A percentile compares a stretch with the other conserved stretches of the same genome.
Evolutionary conservation across 2,888 invertebrate species (phyloP).

Genomic region (Melieria crassipennis): DNA sequence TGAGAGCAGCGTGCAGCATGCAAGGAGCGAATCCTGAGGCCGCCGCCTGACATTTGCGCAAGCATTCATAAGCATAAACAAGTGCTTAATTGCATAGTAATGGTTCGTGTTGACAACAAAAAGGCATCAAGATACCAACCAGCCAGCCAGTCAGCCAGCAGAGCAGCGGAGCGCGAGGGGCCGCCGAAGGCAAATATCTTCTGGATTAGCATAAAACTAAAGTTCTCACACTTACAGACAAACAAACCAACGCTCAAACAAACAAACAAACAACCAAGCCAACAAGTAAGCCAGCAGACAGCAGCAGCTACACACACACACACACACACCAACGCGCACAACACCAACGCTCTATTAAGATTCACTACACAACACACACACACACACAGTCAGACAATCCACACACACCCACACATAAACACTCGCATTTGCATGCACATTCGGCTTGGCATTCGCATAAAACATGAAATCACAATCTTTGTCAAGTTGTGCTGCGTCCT

Average conservation of each 20-base stretch:
- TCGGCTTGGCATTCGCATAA: conserved; percentile 24
- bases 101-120: conserved; percentile 54
- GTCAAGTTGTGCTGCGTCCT: conserved; percentile 25
- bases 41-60: neutral
- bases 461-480: conserved; percentile 40
- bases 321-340: neutral
- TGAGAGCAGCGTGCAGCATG: neutral
- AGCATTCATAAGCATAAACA: conserved; percentile 47
- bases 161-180: too few species aligned
- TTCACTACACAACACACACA: conserved; percentile 13
- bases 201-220: conserved; percentile 37
- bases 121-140: conserved; percentile 46
- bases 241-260: conserved; percentile 13
- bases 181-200: conserved; percentile 13
- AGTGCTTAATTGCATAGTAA: conserved; percentile 55
- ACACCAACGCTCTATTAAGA: conserved; percentile 13
- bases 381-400: neutral
- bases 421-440: conserved; percentile 15
- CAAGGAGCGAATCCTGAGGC: neutral
- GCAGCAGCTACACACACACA: conserved; percentile 17
- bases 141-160: too few species aligned
- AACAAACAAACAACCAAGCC: neutral
- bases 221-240: conserved; percentile 21
- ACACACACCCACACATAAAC: neutral
- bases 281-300: conserved; percentile 15